Base-by-base conservation (phyloP, 2,797 vertebrate genomes). In the Diplodus sargus region DNA sequence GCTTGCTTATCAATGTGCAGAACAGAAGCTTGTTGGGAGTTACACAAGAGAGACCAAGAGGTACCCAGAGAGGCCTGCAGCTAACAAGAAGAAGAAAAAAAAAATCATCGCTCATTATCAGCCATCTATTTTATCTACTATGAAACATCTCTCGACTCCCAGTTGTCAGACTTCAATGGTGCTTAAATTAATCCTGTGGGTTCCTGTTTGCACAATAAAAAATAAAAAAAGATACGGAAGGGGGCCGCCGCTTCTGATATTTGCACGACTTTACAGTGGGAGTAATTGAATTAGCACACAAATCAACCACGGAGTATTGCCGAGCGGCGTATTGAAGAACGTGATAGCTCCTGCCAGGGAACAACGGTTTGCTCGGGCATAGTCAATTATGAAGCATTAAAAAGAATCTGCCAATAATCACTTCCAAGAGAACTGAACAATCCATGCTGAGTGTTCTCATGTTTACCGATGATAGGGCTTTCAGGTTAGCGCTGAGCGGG, bases 61-160 rank as follows among this genome's bases (percentile, higher is more conserved):
- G 86, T 73, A 84, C 85, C 85, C 78, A 75, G 78, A 87, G 85
- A 87, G 90, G 85, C 88, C 87, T 54, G 78, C 82, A 90, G 90
- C 90, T 72, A 83, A 66, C 74, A 75, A 81, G 78, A 64, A 82
- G 70, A 68, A 34, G 8, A 75, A 81, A 62, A 76, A 65, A 64
- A 82, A 85, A 84, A 85, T 85, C 87, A 83, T 84, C 5, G 66
- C 90, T 94, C 90, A 90, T 94, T 94, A 94, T 93, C 92, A 91
- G 89, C 91, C 90, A 91, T 94, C 91, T 93, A 93, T 87, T 93
- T 93, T 91, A 93, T 94, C 92, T 90, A 89, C 90, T 90, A 78
- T 83, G 87, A 90, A 90, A 87, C 90, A 90, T 92, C 90, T 88
- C 88, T 13, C 69, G 88, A 92, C 89, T 94, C 93, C 91, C 92